Percentiles rank a stretch among this genome's conserved stretches.
phyloP scores from a whole-genome alignment of 2,888 invertebrate genomes.

The Oligia latruncula region DNA sequence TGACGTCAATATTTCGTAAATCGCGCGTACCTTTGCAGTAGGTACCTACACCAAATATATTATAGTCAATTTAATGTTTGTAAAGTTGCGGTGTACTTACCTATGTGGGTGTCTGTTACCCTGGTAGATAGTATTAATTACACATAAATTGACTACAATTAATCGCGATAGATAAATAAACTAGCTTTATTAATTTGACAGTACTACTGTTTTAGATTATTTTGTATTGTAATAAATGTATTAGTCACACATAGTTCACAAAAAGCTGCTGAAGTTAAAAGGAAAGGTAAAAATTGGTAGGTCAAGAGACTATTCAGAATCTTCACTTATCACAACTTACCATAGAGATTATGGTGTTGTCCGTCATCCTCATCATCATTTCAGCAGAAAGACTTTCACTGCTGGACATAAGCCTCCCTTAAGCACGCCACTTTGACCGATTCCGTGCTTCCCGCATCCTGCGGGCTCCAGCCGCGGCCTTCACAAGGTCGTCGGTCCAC shows the following conservation, averaged over 20 bases:
- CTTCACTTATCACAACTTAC: not conserved
- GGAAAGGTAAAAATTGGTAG: not conserved
- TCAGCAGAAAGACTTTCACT: not conserved
- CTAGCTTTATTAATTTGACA: too few relatives aligned
- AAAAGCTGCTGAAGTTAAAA: too few relatives aligned
- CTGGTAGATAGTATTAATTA: too few relatives aligned
- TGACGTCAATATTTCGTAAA: not conserved
- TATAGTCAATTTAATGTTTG: not conserved
- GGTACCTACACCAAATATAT: not conserved
- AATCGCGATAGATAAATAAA: too few relatives aligned
- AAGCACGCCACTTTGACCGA: not conserved
- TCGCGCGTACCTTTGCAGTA: not conserved
- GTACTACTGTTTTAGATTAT: too few relatives aligned
- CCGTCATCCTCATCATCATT: too few relatives aligned
- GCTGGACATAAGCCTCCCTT: not conserved
- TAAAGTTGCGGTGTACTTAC: not conserved
- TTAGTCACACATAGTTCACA: too few relatives aligned
- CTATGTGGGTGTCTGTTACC: too few relatives aligned
- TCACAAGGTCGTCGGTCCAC: not conserved
- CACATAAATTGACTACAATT: too few relatives aligned
- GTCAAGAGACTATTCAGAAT: not conserved
- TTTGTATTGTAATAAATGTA: too few relatives aligned
- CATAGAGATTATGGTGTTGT: not conserved
- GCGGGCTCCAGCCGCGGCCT: not conserved
- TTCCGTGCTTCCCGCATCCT: not conserved